Base-by-base conservation (phyloP, 2,113 vertebrate species). In the Hemibagrus wyckioides region DNA sequence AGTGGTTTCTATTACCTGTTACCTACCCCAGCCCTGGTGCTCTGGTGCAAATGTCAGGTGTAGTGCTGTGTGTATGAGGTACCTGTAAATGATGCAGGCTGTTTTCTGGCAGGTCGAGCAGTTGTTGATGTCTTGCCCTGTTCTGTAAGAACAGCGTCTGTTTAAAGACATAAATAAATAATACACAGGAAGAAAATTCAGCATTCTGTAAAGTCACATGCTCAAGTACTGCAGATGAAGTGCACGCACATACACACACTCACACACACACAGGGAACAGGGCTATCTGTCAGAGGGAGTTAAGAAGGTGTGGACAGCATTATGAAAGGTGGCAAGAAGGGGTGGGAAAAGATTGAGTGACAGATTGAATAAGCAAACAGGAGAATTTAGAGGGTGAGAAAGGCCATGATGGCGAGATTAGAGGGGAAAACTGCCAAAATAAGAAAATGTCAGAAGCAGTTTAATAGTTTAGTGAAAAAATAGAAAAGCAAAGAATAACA, bases 61-160 rank as follows among this genome's bases (percentile, higher is more conserved):
- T 69, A 23, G 10, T 41, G 33, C 11, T 14, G 2, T 75, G 17
- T 28, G 14, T 36, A 28, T 61, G 44, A 4, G 11, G n/a, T 97
- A 99, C 98, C 98, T 99, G 97, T 99, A 99, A 89, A 99, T 99
- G 95, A 99, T 98, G 94, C 98, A 99, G 15, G 98, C 98, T 0
- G 97, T 99, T 94, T 97, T 99, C 95, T 98, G 97, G 80, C 98
- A 99, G 90, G 97, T 98, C 76, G 97, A 94, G 94, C 98, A 99
- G 90, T 99, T 99, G 96, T 99, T 99, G 88, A 99, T 97, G 92
- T 99, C 98, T 94, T 99, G 98, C 89, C 98, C 98, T 1, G 98
- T 99, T 94, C 97, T 97, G 89, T 99, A 99, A 89, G 97, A 99
- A 94, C 97, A 97, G 65, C 98, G 95, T 90, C 98, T 99, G 90